Conservation (phyloP, 2,888 invertebrate genomes). For the Enchytraeus crypticus region DNA sequence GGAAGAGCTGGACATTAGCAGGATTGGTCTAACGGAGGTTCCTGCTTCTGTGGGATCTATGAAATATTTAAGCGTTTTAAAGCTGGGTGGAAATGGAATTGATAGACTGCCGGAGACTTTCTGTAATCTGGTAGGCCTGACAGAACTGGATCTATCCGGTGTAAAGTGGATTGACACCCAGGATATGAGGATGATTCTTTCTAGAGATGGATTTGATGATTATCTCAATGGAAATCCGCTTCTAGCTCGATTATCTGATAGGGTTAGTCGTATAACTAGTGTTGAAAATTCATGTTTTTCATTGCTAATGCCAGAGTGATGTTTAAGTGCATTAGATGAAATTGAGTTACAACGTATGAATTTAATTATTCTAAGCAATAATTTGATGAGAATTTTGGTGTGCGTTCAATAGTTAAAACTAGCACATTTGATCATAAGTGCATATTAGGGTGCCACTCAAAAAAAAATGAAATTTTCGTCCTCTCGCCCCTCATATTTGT, state of each 20-base stretch:
- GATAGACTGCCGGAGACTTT: conserved; percentile 20
- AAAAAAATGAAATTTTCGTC: no score
- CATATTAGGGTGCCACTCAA: no score
- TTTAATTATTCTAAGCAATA: no score
- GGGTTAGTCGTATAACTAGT: neutral
- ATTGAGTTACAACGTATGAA: no score
- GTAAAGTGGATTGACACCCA: conserved; percentile 31
- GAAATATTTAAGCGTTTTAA: conserved; percentile 26
- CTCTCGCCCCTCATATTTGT: no score
- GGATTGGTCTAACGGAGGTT: conserved; percentile 30
- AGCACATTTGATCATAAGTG: no score
- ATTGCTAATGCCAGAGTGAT: no score
- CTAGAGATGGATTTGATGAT: conserved; percentile 12
- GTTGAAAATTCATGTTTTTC: no score
- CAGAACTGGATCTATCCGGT: conserved; percentile 33
- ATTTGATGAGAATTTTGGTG: no score
- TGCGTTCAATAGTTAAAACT: no score
- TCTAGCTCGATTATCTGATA: neutral
- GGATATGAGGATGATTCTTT: conserved; percentile 15
- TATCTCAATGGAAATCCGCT: conserved; percentile 11
- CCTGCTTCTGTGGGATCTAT: conserved; percentile 33
- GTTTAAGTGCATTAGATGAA: no score
- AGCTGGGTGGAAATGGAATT: conserved; percentile 11
- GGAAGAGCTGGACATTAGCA: conserved; percentile 30
- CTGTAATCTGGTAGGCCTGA: conserved; percentile 28